Conservation (phyloP, 2,888 invertebrate species). For the Ichneumoninae sp. region DNA sequence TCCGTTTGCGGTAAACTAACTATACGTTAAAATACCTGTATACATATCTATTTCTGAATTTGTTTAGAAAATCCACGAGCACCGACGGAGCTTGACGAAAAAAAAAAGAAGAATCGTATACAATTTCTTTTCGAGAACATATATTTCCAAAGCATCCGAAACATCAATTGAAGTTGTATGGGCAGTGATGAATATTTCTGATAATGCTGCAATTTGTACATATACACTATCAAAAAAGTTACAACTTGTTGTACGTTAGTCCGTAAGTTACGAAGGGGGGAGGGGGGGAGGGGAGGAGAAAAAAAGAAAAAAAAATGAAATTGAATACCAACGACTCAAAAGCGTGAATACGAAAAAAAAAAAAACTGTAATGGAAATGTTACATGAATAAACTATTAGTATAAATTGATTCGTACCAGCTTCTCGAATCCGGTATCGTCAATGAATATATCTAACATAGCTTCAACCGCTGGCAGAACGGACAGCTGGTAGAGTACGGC, state of each 20-base stretch:
- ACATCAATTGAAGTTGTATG: conserved; percentile 49
- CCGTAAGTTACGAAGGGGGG: conserved; percentile 38
- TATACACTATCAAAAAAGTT: conserved; percentile 59
- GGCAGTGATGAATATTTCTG: conserved; percentile 52
- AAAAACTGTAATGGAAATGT: conserved; percentile 67
- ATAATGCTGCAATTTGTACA: conserved; percentile 65
- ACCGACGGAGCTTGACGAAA: conserved; percentile 4
- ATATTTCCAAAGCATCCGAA: conserved; percentile 56
- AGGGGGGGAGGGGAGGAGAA: conserved; percentile 6
- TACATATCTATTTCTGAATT: conserved; percentile 61
- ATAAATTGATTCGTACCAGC: conserved; percentile 49
- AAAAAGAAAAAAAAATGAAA: conserved; percentile 38
- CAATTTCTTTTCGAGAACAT: conserved; percentile 37
- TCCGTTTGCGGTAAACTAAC: conserved; percentile 23
- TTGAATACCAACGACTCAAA: conserved; percentile 51
- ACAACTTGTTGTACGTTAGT: conserved; percentile 65
- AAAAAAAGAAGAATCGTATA: conserved; percentile 1
- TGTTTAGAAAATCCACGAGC: background rate
- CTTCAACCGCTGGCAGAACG: conserved; percentile 28
- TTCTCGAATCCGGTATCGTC: background rate
- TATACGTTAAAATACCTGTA: conserved; percentile 30
- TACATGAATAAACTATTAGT: conserved; percentile 68
- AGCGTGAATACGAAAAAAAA: conserved; percentile 46
- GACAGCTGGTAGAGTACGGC: conserved; percentile 5
- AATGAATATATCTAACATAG: background rate